phyloP scores from a whole-genome alignment of 64 coral and sea anemone genomes.

The Pachyseris speciosa region DNA sequence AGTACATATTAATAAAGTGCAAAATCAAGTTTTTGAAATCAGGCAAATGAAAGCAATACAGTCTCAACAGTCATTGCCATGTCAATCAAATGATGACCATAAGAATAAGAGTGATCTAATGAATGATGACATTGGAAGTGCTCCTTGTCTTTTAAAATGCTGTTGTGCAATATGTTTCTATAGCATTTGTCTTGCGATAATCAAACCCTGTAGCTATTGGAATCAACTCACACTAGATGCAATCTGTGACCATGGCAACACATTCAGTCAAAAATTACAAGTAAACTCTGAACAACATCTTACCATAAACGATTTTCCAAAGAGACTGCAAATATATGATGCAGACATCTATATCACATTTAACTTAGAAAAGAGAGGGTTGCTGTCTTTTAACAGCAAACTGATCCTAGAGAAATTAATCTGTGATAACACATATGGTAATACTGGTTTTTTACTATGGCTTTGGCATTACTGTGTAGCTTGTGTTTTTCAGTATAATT shows the following conservation, averaged over 20 bases:
- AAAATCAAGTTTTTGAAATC: background rate
- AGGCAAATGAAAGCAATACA: slow-evolving; percentile 16
- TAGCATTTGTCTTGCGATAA: slow-evolving; percentile 66
- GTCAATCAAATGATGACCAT: background rate
- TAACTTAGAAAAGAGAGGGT: slow-evolving; percentile 16
- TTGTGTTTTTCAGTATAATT: slow-evolving; percentile 16
- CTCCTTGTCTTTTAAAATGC: background rate
- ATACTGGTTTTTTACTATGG: slow-evolving; percentile 34
- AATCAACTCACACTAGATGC: no score
- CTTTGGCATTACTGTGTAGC: slow-evolving; percentile 15
- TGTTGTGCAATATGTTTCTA: slow-evolving; percentile 63
- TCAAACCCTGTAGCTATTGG: slow-evolving; percentile 62
- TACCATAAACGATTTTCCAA: slow-evolving; percentile 50
- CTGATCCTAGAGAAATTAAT: slow-evolving; percentile 17
- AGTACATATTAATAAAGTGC: slow-evolving; percentile 54
- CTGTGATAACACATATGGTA: background rate
- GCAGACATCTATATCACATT: slow-evolving; percentile 27
- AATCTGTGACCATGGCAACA: slow-evolving; percentile 19
- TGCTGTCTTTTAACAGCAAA: background rate
- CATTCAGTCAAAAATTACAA: background rate
- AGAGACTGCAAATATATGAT: slow-evolving; percentile 44
- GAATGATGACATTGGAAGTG: background rate
- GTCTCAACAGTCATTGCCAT: background rate
- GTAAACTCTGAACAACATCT: background rate
- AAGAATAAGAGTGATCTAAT: slow-evolving; percentile 4